Base-by-base conservation (phyloP, 2,888 invertebrate genomes). In the Papilio protenor region DNA sequence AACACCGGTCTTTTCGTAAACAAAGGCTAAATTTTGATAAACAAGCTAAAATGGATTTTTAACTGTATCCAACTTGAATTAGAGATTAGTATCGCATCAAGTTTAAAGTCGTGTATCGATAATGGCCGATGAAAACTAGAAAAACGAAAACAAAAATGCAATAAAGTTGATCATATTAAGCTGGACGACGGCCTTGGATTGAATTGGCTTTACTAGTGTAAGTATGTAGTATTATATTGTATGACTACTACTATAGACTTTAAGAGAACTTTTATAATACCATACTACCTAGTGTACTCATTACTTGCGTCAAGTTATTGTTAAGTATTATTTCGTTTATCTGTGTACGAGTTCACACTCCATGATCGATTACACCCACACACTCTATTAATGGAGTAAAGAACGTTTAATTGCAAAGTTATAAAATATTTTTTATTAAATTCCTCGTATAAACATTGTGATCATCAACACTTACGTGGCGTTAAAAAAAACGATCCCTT, bases 1-100 rank as follows among this genome's bases (percentile, higher is more conserved):
- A 79, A 79, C 73, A 81, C 81, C 80, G 80, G 27, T 75, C 55
- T 33, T 71, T 71, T 52, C 27, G 52, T 64, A 74, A 74, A 74
- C 74, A 47, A 61, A 64, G 33, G 18, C 33, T 61, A 5, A 2
- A 23, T 12, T 27, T 27, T 27, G 16, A 18, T 61, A 61, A 27
- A 61, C 61, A 33, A 27, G 8, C n/a, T 40, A 18, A 8, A 18
- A 8, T 18, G 33, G n/a, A 40, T 18, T 64, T 64, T 64, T 33
- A 64, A 33, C 3, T 6, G 8, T 33, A 64, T 33, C 18, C 8
- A 33, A 27, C 61, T 33, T 10, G 10, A 64, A n/a, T 12, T 11
- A 59, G 2, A 11, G 12, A 59, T 23, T 59, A 23, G 23, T 12
- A 23, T 59, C 4, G 57, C 1, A 4, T 18, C 5, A 52, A 49